Percentiles rank a stretch among this genome's conserved stretches.
Conservation (phyloP, 2,888 invertebrate genomes). For the Hoplodrina blanda region DNA sequence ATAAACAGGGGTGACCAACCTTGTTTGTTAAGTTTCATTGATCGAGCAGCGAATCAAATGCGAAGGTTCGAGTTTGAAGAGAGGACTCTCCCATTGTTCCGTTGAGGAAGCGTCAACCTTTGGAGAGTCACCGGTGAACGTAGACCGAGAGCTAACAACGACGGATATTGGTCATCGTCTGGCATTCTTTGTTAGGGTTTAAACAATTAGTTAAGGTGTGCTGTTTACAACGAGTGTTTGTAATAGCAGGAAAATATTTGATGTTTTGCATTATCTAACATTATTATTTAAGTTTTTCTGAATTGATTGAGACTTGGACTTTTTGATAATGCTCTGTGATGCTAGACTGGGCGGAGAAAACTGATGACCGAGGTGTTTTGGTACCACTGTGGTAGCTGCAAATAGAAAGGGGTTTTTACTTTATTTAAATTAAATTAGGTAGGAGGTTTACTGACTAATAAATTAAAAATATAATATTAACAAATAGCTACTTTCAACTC, state of each 20-base stretch:
- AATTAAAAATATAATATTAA: too few species aligned
- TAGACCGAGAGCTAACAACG: slow-evolving; percentile 38
- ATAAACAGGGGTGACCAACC: slow-evolving; percentile 45
- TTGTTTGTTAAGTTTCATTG: slow-evolving; percentile 55
- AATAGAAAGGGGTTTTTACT: too few species aligned
- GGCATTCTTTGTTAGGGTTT: slow-evolving; percentile 57
- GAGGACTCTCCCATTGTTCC: slow-evolving; percentile 72
- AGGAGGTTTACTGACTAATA: too few species aligned
- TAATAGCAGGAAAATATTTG: slow-evolving; percentile 14
- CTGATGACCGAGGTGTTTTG: too few species aligned
- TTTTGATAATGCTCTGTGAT: too few species aligned
- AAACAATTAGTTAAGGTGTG: slow-evolving; percentile 37
- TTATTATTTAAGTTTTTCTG: too few species aligned
- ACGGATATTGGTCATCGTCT: slow-evolving; percentile 57
- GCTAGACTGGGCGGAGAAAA: too few species aligned
- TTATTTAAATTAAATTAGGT: too few species aligned
- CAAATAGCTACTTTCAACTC: too few species aligned
- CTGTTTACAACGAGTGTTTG: slow-evolving; percentile 26
- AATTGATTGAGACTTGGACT: too few species aligned
- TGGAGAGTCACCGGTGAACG: slow-evolving; percentile 42
- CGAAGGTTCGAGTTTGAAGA: slow-evolving; percentile 71
- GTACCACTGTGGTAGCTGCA: too few species aligned
- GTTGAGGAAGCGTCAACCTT: slow-evolving; percentile 64
- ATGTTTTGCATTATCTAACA: too few species aligned
- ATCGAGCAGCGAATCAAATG: slow-evolving; percentile 59